Percentiles rank a stretch among this genome's conserved stretches.
Conservation (phyloP, 2,113 vertebrate species). For the Pongo pygmaeus region DNA sequence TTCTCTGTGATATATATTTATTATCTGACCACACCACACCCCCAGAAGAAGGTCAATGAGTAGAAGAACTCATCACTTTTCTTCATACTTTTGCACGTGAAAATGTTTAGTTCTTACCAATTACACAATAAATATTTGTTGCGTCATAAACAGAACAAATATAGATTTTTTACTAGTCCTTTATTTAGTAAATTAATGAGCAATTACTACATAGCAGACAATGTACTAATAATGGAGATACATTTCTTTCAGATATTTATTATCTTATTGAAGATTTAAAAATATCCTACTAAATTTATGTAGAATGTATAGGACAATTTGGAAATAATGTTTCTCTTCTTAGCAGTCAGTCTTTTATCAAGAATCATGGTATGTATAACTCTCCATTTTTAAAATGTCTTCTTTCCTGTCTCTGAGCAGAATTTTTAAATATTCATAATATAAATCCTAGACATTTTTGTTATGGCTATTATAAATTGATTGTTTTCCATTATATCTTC, state of each 20-base stretch:
- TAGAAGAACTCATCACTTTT: conserved; percentile 15
- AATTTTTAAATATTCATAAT: conserved; percentile 17
- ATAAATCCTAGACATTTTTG: neutral
- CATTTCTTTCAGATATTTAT: neutral
- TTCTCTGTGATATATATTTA: neutral
- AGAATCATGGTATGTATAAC: neutral
- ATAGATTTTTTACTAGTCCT: neutral
- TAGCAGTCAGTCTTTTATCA: neutral
- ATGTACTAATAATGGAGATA: neutral
- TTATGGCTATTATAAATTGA: neutral
- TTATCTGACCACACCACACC: neutral
- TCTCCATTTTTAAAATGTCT: neutral
- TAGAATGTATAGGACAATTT: neutral
- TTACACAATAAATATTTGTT: neutral
- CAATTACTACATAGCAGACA: neutral
- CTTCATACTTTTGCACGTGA: neutral
- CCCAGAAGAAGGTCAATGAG: neutral
- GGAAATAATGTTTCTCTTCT: neutral
- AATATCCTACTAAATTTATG: neutral
- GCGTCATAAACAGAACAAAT: neutral
- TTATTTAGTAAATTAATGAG: neutral
- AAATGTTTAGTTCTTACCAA: neutral
- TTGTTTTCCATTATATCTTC: neutral
- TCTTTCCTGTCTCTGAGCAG: neutral
- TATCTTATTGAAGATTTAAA: conserved; percentile 1